Evolutionary conservation across 2,888 invertebrate species (phyloP).

Genomic region (Drosophila birchii): DNA sequence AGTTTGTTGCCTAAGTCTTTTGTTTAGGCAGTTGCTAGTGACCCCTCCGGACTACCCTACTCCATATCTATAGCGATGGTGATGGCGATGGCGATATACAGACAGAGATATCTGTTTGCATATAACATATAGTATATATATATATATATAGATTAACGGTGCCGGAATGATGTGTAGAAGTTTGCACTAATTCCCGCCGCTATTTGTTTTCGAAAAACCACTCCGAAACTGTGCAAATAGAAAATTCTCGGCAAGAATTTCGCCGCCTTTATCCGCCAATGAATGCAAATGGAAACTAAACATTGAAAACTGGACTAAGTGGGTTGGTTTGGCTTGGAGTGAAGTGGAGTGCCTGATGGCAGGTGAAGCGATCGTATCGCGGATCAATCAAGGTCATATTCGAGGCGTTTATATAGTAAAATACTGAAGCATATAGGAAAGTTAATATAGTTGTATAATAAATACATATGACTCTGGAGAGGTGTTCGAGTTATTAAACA

Average conservation of each 20-base stretch:
- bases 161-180: slow-evolving; percentile 55
- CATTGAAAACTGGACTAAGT: slow-evolving; percentile 16
- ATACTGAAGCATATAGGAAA: not conserved
- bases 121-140: not conserved
- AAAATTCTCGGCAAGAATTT: slow-evolving; percentile 54
- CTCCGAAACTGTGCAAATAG: slow-evolving; percentile 56
- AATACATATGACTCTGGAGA: not conserved
- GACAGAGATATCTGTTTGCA: slow-evolving; percentile 10
- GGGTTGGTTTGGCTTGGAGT: slow-evolving; percentile 1
- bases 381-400: slow-evolving; percentile 26
- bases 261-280: slow-evolving; percentile 40
- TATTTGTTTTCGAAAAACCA: slow-evolving; percentile 27
- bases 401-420: not conserved
- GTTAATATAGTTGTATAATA: not conserved
- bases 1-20: slow-evolving; percentile 32
- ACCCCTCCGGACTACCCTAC: slow-evolving; percentile 36
- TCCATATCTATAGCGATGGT: slow-evolving; percentile 39
- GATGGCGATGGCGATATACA: too few relatives aligned
- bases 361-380: slow-evolving; percentile 14
- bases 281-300: slow-evolving; percentile 66
- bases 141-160: slow-evolving; percentile 64
- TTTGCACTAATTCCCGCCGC: slow-evolving; percentile 49
- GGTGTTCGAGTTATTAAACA: not conserved
- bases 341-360: slow-evolving; percentile 11
- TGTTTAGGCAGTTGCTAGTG: slow-evolving; percentile 24